phyloP scores from a whole-genome alignment of 2,113 vertebrate species.

The Otus sunia region DNA sequence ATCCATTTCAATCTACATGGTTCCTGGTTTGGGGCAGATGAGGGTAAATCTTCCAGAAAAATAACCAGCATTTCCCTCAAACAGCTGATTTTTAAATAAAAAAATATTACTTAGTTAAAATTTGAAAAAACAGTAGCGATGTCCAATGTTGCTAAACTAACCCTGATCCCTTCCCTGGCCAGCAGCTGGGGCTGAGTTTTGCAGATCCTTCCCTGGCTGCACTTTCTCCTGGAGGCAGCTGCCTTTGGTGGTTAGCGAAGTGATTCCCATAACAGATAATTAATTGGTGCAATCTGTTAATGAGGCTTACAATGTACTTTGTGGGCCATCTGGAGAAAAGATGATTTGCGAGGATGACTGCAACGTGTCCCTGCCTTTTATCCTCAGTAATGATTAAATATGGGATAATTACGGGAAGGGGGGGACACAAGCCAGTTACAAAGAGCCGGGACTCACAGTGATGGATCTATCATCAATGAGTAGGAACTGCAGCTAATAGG shows the following conservation, averaged over 20 bases:
- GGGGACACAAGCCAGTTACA: neutral
- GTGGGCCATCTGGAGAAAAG: constrained; percentile 34
- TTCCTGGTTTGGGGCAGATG: neutral
- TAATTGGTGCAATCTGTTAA: constrained; percentile 37
- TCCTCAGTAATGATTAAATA: neutral
- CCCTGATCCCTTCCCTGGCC: neutral
- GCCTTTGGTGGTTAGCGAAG: neutral
- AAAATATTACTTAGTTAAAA: neutral
- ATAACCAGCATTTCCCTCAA: neutral
- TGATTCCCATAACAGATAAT: neutral
- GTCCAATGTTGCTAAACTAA: neutral
- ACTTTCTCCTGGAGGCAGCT: neutral
- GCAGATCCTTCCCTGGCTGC: neutral
- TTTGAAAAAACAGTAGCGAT: neutral
- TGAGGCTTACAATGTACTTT: constrained; percentile 6
- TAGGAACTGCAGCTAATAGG: neutral
- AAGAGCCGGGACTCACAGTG: neutral
- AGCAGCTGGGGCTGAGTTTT: neutral
- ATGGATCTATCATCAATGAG: neutral
- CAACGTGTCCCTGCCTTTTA: neutral
- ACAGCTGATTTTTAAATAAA: neutral
- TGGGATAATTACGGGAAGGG: neutral
- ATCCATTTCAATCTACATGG: neutral
- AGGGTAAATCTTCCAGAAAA: neutral
- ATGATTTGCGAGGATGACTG: neutral